These are phyloP conservation scores for Oxyura jamaicensis DNA, from an alignment of 2,113 vertebrate genomes.

Conservation along the genomic window DNA sequence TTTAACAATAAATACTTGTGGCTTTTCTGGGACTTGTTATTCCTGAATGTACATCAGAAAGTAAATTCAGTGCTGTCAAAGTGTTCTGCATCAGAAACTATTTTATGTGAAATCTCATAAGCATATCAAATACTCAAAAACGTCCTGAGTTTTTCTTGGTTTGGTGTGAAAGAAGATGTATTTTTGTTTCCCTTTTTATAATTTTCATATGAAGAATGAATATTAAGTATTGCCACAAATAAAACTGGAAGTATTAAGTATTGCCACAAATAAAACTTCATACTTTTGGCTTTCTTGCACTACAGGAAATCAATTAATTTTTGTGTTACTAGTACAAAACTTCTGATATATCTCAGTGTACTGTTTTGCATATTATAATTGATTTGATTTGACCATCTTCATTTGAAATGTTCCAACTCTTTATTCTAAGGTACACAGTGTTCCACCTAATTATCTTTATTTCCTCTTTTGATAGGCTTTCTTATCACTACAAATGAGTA, in stretches of 20 bases:
- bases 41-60: neutral
- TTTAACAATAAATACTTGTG: neutral
- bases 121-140: neutral
- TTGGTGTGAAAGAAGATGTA: neutral
- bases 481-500: conserved; percentile 26
- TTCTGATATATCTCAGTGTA: neutral
- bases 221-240: neutral
- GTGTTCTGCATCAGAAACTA: neutral
- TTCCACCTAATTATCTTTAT: conserved; percentile 26
- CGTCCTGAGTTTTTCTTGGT: neutral
- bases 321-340: neutral
- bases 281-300: neutral
- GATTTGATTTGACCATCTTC: neutral
- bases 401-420: neutral
- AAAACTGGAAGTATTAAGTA: neutral
- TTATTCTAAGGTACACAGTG: neutral
- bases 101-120: neutral
- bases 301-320: neutral
- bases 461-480: conserved; percentile 31
- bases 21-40: neutral
- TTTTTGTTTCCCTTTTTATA: neutral
- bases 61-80: neutral
- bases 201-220: neutral
- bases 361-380: neutral
- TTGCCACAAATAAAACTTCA: neutral